Percentiles rank a stretch among this genome's conserved stretches.
Conservation (phyloP, 2,797 vertebrate genomes). For the Coluber constrictor region DNA sequence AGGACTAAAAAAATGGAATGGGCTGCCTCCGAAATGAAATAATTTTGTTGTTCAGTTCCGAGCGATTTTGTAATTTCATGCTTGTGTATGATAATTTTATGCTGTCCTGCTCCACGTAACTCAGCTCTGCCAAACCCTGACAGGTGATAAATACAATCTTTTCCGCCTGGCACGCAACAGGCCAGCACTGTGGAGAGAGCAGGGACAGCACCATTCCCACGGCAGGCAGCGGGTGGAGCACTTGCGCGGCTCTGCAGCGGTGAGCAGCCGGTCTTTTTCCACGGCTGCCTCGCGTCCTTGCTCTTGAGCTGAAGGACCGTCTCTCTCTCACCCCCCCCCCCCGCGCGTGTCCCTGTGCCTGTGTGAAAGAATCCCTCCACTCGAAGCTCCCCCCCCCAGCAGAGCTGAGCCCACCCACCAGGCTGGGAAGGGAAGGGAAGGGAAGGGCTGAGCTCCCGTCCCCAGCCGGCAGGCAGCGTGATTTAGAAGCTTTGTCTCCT, state of each 20-base stretch:
- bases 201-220: slow-evolving; percentile 36
- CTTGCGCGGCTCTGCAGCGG: background rate
- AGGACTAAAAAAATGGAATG: slow-evolving; percentile 81
- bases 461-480: background rate
- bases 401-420: background rate
- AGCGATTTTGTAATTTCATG: slow-evolving; percentile 99
- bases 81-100: slow-evolving; percentile 99
- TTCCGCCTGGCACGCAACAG: slow-evolving; percentile 87
- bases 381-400: background rate
- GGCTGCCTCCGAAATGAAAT: slow-evolving; percentile 87
- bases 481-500: slow-evolving; percentile 49
- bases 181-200: slow-evolving; percentile 66
- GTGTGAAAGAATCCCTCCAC: background rate
- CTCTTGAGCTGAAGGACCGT: slow-evolving; percentile 47
- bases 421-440: background rate
- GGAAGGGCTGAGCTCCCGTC: background rate
- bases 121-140: slow-evolving; percentile 98
- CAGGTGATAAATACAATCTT: slow-evolving; percentile 99
- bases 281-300: slow-evolving; percentile 33
- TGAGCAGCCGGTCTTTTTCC: slow-evolving; percentile 59
- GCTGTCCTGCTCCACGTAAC: slow-evolving; percentile 99
- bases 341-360: background rate
- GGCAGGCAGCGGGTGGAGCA: background rate
- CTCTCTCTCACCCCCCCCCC: too few species aligned
- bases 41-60: slow-evolving; percentile 98